Evolutionary conservation across 1,140 invertebrate genomes (phyloP).

Genomic region (Solenopsis invicta): DNA sequence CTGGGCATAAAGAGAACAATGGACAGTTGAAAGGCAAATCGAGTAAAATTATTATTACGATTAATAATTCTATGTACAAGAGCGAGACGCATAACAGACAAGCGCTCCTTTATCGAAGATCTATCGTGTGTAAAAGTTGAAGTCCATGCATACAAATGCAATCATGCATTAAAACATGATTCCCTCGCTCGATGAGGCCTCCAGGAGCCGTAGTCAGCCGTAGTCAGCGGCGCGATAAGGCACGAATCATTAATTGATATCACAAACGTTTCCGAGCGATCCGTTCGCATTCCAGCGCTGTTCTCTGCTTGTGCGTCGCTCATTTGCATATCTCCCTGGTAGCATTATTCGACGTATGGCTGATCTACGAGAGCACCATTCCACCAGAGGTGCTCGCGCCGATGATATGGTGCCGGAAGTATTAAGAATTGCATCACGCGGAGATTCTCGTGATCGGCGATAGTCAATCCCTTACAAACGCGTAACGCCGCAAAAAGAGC

Average conservation of each 20-base stretch:
- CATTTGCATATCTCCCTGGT: constrained; percentile 48
- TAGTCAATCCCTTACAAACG: constrained; percentile 64
- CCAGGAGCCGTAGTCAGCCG: neutral
- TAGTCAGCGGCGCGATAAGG: constrained; percentile 10
- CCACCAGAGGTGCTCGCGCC: constrained; percentile 28
- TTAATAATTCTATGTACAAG: neutral
- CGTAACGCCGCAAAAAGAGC: constrained; percentile 39
- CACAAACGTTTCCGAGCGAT: constrained; percentile 49
- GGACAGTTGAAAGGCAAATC: neutral
- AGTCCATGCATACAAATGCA: neutral
- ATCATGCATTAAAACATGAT: constrained; percentile 3
- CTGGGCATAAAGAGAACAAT: constrained; percentile 25
- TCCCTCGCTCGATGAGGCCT: constrained; percentile 18
- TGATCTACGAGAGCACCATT: constrained; percentile 30
- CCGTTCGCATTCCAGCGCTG: constrained; percentile 38
- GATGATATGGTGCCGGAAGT: neutral
- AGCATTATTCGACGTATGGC: constrained; percentile 42
- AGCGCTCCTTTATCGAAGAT: neutral
- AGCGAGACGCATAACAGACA: neutral
- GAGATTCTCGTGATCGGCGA: constrained; percentile 63
- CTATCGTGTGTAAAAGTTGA: neutral
- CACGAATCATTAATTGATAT: constrained; percentile 58
- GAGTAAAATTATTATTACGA: neutral
- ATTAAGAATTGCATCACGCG: constrained; percentile 23
- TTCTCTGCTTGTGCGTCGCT: constrained; percentile 18